Evolutionary conservation across 2,113 vertebrate genomes (phyloP).

Genomic region (Psilopsiagon aurifrons): DNA sequence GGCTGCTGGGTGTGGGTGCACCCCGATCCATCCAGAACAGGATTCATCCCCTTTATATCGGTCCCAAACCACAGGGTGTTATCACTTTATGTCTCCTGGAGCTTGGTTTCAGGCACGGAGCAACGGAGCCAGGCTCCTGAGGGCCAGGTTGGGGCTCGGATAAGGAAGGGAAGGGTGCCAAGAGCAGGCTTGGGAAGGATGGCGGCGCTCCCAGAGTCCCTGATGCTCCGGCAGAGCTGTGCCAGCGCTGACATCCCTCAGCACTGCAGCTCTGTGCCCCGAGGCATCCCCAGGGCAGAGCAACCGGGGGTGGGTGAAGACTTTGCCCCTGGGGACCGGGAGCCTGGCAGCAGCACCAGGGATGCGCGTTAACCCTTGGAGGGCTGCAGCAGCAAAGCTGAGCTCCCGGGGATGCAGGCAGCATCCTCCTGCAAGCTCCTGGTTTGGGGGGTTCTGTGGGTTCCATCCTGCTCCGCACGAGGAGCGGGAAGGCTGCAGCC

Average conservation of each 20-base stretch:
- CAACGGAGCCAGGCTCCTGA: background rate
- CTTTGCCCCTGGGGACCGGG: background rate
- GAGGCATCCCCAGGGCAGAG: background rate
- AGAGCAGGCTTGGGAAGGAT: background rate
- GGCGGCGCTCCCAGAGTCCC: background rate
- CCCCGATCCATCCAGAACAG: accelerated
- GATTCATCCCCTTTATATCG: accelerated
- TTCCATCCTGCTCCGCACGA: accelerated
- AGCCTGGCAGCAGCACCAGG: background rate
- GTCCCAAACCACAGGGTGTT: accelerated
- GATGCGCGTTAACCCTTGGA: accelerated
- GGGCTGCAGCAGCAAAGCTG: background rate
- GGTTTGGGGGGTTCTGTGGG: background rate
- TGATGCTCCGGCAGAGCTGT: background rate
- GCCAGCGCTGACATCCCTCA: background rate
- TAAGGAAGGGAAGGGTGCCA: background rate
- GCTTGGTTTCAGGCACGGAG: accelerated
- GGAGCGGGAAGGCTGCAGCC: no score
- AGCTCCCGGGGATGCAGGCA: background rate
- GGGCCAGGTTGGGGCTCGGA: background rate
- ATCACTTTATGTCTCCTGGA: accelerated
- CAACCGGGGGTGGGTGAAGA: background rate
- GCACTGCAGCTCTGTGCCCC: background rate
- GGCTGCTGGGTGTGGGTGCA: background rate
- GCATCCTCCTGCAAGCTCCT: accelerated